A percentile compares a stretch with the other conserved stretches of the same genome.
Conservation (phyloP, 2,113 vertebrate species). For the Poeciliopsis retropinna region DNA sequence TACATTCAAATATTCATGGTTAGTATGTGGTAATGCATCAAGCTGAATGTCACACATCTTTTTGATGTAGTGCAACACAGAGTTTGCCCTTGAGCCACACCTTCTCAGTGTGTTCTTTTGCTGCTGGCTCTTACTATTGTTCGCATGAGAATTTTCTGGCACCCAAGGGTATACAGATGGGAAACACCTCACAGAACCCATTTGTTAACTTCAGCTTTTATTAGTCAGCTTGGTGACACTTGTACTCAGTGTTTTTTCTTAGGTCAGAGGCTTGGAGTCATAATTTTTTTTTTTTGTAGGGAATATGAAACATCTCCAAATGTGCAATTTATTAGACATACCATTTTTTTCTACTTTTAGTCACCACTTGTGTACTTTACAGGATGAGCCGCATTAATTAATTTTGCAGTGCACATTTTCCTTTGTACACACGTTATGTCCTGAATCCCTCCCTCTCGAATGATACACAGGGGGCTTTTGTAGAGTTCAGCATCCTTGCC, state of each 20-base stretch:
- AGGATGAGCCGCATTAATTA: not conserved
- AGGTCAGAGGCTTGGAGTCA: not conserved
- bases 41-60: conserved; percentile 21
- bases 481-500: not conserved
- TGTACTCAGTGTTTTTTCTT: not conserved
- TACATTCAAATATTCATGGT: conserved; percentile 39
- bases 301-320: not conserved
- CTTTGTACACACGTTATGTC: not conserved
- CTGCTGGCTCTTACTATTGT: conserved; percentile 9
- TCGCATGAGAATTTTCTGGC: conserved; percentile 8
- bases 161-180: conserved; percentile 14
- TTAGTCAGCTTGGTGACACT: conserved; percentile 8
- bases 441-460: not conserved
- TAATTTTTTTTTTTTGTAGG: not conserved
- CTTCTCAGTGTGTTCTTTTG: not conserved
- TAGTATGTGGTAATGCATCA: conserved; percentile 31
- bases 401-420: not conserved
- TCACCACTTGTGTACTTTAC: not conserved
- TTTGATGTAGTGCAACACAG: not conserved
- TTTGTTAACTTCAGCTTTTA: conserved; percentile 14
- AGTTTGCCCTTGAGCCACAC: conserved; percentile 19
- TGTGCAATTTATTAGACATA: not conserved
- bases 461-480: not conserved
- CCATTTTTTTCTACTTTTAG: not conserved
- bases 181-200: conserved; percentile 18